Base-by-base conservation (phyloP, 2,797 vertebrate species). In the Xyrichtys novacula region DNA sequence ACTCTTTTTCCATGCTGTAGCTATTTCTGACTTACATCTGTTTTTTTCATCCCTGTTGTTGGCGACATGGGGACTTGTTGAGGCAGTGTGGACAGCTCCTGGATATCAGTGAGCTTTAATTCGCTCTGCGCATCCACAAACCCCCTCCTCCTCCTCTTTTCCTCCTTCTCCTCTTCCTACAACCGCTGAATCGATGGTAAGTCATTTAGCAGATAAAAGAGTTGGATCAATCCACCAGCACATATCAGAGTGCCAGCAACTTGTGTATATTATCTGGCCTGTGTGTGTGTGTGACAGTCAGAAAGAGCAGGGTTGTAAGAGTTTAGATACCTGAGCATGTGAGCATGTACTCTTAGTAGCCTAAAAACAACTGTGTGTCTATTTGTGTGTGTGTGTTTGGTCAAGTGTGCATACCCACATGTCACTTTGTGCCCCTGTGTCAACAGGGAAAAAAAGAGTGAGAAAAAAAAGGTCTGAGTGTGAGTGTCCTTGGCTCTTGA, bases 141-240 rank as follows among this genome's bases (percentile, higher is more conserved):
- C 62, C 55, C 81, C 79, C 81, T 59, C 71, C 70, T 59, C 71
- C 70, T 58, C 66, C 59, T 36, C 32, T 34, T 34, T 34, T 34
- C 54, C 31, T 28, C 38, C 65, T 38, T 73, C 71, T 8, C 71
- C 68, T 42, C 65, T 77, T 44, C 66, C 57, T 12, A 23, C 55
- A 74, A 69, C 73, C 39, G 4, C 67, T 84, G 84, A 90, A 93
- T 93, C 91, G 84, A 93, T 93, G 85, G 80, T 91, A 92, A 93
- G 91, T 93, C 92, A 93, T 94, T 93, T 93, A 92, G 91, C 86
- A 90, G 89, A 92, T 91, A 92, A 92, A 93, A 89, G 89, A 89
- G 74, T 86, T 83, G 84, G 89, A 93, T 92, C 91, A 93, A 92
- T 93, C 85, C 65, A 82, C 74, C 74, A 73, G 83, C 87, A 91